Conservation (phyloP, 2,113 vertebrate species). For the Chiloscyllium plagiosum region DNA sequence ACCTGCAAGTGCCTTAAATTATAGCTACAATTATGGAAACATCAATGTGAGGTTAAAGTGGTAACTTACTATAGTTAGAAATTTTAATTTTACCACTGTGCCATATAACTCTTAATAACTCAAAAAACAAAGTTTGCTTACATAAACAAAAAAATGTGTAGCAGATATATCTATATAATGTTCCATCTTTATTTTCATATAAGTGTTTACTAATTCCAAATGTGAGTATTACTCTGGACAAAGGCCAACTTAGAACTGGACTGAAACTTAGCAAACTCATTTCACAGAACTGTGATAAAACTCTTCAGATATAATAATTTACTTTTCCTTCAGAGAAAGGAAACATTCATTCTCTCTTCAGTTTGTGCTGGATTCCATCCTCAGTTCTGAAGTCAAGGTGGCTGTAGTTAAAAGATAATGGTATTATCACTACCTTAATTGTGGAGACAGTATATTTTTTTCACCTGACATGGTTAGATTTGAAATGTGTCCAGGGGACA, state of each 20-base stretch:
- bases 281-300: not conserved
- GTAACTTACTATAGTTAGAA: not conserved
- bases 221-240: not conserved
- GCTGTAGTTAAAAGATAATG: not conserved
- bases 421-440: not conserved
- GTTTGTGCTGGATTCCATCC: not conserved
- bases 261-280: not conserved
- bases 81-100: not conserved
- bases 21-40: not conserved
- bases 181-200: not conserved
- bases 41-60: not conserved
- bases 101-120: not conserved
- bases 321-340: conserved; percentile 18
- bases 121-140: not conserved
- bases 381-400: not conserved
- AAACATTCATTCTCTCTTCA: conserved; percentile 3
- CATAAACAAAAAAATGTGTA: not conserved
- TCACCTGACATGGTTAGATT: not conserved
- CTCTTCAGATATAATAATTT: not conserved
- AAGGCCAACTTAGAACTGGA: not conserved
- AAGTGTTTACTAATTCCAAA: not conserved
- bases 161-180: not conserved
- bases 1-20: not conserved
- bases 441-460: not conserved
- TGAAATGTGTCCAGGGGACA: not conserved